Evolutionary conservation across 2,113 vertebrate genomes (phyloP).

Genomic region (Cichladusa arquata): DNA sequence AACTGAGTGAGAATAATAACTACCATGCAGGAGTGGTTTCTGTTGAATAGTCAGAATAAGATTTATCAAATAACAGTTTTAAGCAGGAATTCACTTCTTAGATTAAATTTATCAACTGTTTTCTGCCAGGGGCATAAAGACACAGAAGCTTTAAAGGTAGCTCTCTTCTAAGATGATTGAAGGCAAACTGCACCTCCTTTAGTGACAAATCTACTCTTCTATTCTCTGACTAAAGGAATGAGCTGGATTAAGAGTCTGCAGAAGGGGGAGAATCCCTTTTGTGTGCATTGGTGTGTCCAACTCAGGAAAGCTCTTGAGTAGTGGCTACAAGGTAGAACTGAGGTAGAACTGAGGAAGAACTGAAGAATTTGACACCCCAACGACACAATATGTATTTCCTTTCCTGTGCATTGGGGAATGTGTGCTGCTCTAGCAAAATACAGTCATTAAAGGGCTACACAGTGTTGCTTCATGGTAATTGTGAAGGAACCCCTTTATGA

Average conservation of each 20-base stretch:
- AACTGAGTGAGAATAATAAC: conserved; percentile 43
- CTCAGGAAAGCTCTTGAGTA: neutral
- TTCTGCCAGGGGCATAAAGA: conserved; percentile 27
- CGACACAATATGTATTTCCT: rapidly evolving
- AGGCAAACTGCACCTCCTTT: neutral
- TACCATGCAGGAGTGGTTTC: neutral
- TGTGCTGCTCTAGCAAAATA: neutral
- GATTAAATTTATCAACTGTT: conserved; percentile 42
- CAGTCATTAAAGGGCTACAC: neutral
- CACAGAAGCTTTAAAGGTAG: conserved; percentile 41
- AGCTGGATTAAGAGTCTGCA: neutral
- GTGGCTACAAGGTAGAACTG: neutral
- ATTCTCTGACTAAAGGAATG: neutral
- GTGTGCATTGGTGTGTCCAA: neutral
- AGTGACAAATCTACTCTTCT: conserved; percentile 32
- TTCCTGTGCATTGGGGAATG: neutral
- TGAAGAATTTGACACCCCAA: neutral
- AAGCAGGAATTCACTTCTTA: conserved; percentile 58
- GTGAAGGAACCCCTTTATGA: neutral
- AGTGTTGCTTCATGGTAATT: neutral
- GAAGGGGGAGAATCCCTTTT: neutral
- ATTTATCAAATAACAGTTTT: conserved; percentile 51
- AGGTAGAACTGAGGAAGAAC: neutral
- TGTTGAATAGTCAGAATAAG: conserved; percentile 48
- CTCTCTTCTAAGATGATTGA: neutral